Evolutionary conservation across 2,113 vertebrate genomes (phyloP), one percentile per base, ranked within the genome.

Genomic region (Saguinus imperator): DNA sequence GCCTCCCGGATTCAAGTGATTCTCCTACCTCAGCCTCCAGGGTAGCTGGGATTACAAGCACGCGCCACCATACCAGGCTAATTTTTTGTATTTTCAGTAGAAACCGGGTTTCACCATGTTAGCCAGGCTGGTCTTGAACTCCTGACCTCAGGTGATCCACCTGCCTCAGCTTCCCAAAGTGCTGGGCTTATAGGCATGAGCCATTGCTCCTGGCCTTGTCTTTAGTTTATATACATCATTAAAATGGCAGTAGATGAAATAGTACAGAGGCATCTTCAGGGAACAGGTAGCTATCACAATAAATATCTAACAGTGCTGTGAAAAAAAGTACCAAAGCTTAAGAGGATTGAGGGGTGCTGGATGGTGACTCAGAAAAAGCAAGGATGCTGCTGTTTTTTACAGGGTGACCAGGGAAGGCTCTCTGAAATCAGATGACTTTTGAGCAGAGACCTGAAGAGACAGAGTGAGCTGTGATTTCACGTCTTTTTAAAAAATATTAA

Each of bases 381-480:
- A 6, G 7, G 66, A n/a, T 9, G 43, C 37, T 57, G 61, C 40
- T n/a, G 0, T 40, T 57, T 40, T 23, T n/a, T 3, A 13, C 0
- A 48, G 14, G 13, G 70, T 64, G 52, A 43, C n/a, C 45, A 68
- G 45, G 57, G n/a, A 81, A 57, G 20, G 4, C 20, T 61, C 37
- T 35, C 37, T n/a, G 61, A 18, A n/a, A 43, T 5, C 50, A 95
- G 89, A 35, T 37, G 55, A 48, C 90, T 92, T 86, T 21, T 21
- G 27, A 94, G 40, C 20, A 61, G 80, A 72, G 17, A 81, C 11
- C 20, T n/a, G 48, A 84, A 40, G 40, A 12, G 57, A 66, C 9
- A 37, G 14, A 48, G 12, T 21, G 50, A 93, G 40, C 37, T 17
- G 43, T 5, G 23, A 89, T 64, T 57, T 76, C 64, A n/a, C 0